Base-by-base conservation (phyloP, 2,888 invertebrate species). In the Mythimna loreyi region DNA sequence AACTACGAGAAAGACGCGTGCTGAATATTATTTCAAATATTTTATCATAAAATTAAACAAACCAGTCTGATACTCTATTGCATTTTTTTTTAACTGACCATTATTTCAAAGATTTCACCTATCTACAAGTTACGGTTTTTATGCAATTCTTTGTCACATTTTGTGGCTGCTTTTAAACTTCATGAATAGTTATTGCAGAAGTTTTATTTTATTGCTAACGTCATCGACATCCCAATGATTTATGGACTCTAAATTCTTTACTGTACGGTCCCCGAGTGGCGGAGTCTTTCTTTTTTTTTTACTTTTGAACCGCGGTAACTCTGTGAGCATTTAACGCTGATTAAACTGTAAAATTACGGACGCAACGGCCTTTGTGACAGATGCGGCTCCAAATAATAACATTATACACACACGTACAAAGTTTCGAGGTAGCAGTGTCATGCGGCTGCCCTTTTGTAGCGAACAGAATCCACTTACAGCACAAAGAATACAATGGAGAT, bases 301-400 rank as follows among this genome's bases (percentile, higher is more conserved):
- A 83, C 83, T 74, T 81, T 75, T 69, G 63, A 73, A 78, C 84
- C 69, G 93, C 94, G 94, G 94, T 91, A 90, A 90, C 90, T 92
- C 88, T 94, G 91, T 91, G 88, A 90, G 90, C 92, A 95, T 96
- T 96, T 95, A 96, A 96, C 96, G 96, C 95, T 96, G 94, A 96
- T 96, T 96, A 96, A 95, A 96, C 95, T 96, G 95, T 96, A 94
- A 96, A 96, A 96, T 96, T 95, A 94, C 92, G 86, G 80, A 93
- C 92, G 92, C 92, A 93, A 92, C 91, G 92, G 90, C 89, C 91
- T 93, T 93, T 94, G 93, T 93, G 95, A 95, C 95, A 96, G 95
- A 96, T 96, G 96, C 91, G 93, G 94, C 93, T 84, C 86, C 85
- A 91, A 92, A 95, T 95, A 95, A 95, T 95, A 94, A 94, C 92